Conservation (phyloP, 2,888 invertebrate genomes). For the Dolichopus griseipennis region DNA sequence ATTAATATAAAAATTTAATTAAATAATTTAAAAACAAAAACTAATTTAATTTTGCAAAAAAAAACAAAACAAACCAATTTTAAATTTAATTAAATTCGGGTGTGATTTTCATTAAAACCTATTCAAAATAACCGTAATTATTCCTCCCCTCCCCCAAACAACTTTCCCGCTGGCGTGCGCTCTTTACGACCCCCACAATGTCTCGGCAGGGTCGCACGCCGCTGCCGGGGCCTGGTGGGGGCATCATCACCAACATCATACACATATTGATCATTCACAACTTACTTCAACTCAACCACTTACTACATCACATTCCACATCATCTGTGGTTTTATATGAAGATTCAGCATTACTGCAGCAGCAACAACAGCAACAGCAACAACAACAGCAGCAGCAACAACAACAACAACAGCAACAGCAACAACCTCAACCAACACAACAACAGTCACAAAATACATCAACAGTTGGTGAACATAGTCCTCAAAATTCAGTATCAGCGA, state of each 20-base stretch:
- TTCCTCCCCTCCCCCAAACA: conserved; percentile 46
- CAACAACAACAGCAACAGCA: conserved; percentile 32
- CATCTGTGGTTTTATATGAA: conserved; percentile 52
- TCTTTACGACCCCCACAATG: conserved; percentile 48
- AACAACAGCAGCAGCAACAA: conserved; percentile 34
- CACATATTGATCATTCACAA: conserved; percentile 43
- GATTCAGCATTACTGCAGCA: conserved; percentile 41
- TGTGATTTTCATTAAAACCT: conserved; percentile 31
- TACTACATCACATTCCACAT: conserved; percentile 46
- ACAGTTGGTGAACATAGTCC: conserved; percentile 37
- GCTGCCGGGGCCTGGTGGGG: conserved; percentile 47
- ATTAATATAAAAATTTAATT: neutral
- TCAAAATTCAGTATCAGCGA: conserved; percentile 21
- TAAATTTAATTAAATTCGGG: conserved; percentile 17
- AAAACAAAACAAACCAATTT: conserved; percentile 10
- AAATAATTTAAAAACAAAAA: neutral
- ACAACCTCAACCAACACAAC: conserved; percentile 32
- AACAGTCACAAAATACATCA: conserved; percentile 31
- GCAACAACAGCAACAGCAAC: conserved; percentile 22
- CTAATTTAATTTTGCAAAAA: conserved; percentile 10
- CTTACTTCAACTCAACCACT: conserved; percentile 43
- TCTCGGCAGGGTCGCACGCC: conserved; percentile 48
- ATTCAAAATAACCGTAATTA: conserved; percentile 45
- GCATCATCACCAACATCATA: conserved; percentile 39
- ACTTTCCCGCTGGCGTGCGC: conserved; percentile 48